Percentiles rank a stretch among this genome's conserved stretches.
These are phyloP conservation scores for Coregonus suidteri DNA, from an alignment of 2,797 vertebrate genomes.

Conservation along the genomic window DNA sequence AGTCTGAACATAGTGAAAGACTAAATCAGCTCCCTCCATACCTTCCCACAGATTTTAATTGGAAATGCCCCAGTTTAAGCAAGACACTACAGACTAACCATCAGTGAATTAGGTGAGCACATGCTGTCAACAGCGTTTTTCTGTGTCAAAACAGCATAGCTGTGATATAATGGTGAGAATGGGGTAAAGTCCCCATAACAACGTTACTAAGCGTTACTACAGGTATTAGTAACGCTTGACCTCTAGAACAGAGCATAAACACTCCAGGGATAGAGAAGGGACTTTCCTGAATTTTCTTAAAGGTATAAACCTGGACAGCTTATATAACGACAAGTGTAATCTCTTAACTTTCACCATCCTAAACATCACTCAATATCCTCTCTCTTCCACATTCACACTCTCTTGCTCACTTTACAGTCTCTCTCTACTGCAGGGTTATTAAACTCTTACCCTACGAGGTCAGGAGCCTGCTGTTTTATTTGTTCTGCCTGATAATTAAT, in stretches of 20 bases:
- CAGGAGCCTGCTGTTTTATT: no score
- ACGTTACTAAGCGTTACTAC: not conserved
- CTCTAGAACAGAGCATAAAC: conserved; percentile 19
- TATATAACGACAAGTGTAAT: conserved; percentile 3
- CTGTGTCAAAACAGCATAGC: not conserved
- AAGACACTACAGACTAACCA: not conserved
- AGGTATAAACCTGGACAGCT: conserved; percentile 18
- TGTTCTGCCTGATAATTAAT: no score
- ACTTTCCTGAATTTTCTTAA: conserved; percentile 37
- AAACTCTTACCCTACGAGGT: no score
- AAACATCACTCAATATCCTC: not conserved
- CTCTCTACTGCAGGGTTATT: not conserved
- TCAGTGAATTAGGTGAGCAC: not conserved
- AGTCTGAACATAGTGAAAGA: conserved; percentile 28
- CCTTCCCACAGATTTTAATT: conserved; percentile 33
- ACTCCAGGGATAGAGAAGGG: conserved; percentile 27
- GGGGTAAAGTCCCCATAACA: not conserved
- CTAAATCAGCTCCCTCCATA: conserved; percentile 48
- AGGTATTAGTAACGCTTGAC: not conserved
- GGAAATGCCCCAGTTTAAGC: not conserved
- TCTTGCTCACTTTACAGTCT: conserved; percentile 43
- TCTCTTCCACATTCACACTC: conserved; percentile 40
- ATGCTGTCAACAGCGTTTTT: not conserved
- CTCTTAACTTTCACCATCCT: conserved; percentile 1
- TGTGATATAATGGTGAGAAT: not conserved